Evolutionary conservation across 2,113 vertebrate species (phyloP).

Genomic region (Merops nubicus): DNA sequence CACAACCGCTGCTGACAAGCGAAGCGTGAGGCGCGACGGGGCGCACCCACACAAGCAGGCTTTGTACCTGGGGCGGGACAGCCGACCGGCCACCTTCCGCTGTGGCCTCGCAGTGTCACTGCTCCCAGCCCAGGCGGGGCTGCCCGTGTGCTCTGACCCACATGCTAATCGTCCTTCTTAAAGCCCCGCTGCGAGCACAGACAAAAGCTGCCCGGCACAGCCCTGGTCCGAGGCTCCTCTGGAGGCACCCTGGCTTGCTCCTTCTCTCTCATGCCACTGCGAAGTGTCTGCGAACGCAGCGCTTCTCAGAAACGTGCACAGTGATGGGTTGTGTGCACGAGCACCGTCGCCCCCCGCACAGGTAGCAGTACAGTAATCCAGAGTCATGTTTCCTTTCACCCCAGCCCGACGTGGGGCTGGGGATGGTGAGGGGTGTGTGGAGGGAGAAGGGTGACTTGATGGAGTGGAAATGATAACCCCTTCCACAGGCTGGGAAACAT

Average conservation of each 20-base stretch:
- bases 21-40: background rate
- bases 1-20: background rate
- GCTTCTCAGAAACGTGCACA: background rate
- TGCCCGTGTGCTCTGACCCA: background rate
- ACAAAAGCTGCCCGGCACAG: background rate
- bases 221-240: background rate
- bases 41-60: background rate
- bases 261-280: background rate
- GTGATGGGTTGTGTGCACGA: rapidly evolving
- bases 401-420: rapidly evolving
- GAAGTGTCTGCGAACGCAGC: background rate
- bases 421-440: background rate
- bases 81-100: background rate
- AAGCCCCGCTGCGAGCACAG: background rate
- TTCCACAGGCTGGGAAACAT: background rate
- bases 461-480: background rate
- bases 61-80: background rate
- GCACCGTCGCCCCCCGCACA: background rate
- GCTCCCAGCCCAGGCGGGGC: background rate
- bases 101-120: background rate
- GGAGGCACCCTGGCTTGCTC: background rate
- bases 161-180: background rate
- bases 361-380: background rate
- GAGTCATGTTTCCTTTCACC: background rate
- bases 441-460: background rate